These are phyloP conservation scores for Leucophenga maculata DNA, from an alignment of 2,888 invertebrate genomes.

Conservation along the genomic window DNA sequence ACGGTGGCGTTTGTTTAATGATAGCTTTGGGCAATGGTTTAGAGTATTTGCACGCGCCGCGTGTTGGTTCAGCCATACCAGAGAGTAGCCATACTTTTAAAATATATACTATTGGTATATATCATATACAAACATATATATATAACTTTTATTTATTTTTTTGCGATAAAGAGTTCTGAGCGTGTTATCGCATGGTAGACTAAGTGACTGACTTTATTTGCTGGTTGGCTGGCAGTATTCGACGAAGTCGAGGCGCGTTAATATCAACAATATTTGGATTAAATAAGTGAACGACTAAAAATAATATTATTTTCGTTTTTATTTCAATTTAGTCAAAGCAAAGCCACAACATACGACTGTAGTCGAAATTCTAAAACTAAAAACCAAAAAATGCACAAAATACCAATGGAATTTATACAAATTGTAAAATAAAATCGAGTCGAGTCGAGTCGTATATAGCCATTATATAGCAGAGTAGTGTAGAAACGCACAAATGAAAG, in stretches of 20 bases:
- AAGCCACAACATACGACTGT: not conserved
- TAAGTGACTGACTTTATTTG: not conserved
- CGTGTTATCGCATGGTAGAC: not conserved
- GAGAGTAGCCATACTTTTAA: too few relatives aligned
- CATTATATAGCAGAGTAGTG: not conserved
- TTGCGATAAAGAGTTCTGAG: conserved; percentile 19
- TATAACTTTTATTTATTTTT: not conserved
- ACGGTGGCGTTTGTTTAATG: conserved; percentile 20
- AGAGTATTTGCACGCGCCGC: not conserved
- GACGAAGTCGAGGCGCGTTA: not conserved
- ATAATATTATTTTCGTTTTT: conserved; percentile 5
- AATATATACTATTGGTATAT: too few relatives aligned
- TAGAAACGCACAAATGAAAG: conserved; percentile 16
- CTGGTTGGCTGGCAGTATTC: not conserved
- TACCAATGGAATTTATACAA: conserved; percentile 36
- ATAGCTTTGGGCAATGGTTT: not conserved
- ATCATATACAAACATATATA: too few relatives aligned
- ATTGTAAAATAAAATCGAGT: not conserved
- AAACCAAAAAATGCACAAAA: conserved; percentile 44
- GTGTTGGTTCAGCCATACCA: too few relatives aligned
- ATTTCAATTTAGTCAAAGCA: not conserved
- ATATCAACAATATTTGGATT: not conserved
- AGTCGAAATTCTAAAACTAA: conserved; percentile 28
- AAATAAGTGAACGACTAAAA: not conserved
- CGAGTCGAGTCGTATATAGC: not conserved